Evolutionary conservation across 2,797 vertebrate genomes (phyloP), one percentile per base, ranked within the genome.

Genomic region (Octomys mimax): DNA sequence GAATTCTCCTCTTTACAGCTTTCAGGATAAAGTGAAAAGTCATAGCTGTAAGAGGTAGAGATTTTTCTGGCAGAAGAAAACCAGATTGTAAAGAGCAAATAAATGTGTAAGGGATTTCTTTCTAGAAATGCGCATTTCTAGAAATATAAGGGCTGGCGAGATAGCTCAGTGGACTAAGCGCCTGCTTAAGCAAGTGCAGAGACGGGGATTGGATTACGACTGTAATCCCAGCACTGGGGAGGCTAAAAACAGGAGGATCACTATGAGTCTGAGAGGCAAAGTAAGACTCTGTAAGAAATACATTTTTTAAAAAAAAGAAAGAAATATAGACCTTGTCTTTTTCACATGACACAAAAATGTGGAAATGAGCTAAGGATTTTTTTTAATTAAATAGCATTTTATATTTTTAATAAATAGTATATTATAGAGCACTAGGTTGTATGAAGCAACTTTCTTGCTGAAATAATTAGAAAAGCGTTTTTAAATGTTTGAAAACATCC

Each of bases 1-100:
- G 18, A 18, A 18, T 57, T 57, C 54, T 57, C 61, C 87, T 87
- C 54, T 85, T 57, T 54, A 36, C 10, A 71, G 18, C 16, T 59
- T 82, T 95, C 73, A 88, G 42, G 14, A 19, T 59, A 49, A 49
- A 31, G 31, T 28, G 94, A 93, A 90, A 83, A 39, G 5, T n/a
- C 28, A 68, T 68, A 49, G 0, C n/a, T 70, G 75, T 91, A 24
- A 80, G 71, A 85, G 5, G 8, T 70, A n/a, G 49, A n/a, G 31
- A 62, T 77, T 62, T 88, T 92, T 95, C 73, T 87, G 52, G 31
- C 54, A 83, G 80, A 11, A 90, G 52, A 79, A 92, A 92, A 81
- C 14, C 9, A 70, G 21, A 2, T 8, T 16, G 75, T 70, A 70
- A 93, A 66, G 54, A 80, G 54, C 6, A 33, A 22, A 54, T 33